Evolutionary conservation across 2,113 vertebrate genomes (phyloP).

Genomic region (Ranitomeya variabilis): DNA sequence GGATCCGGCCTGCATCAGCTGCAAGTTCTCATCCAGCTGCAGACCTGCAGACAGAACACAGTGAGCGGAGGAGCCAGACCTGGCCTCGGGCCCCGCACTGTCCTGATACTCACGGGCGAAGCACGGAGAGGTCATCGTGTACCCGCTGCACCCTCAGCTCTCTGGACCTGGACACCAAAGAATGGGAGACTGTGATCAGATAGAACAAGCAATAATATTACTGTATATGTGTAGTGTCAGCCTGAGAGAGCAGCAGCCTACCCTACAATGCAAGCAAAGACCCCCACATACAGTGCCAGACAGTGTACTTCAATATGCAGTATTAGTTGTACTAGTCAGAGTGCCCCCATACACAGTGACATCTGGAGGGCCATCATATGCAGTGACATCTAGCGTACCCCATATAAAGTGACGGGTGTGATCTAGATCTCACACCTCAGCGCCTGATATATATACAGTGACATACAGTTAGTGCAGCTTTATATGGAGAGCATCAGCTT

Average conservation of each 20-base stretch:
- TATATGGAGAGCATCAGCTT: too few relatives aligned
- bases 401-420: neutral
- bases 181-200: neutral
- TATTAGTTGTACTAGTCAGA: neutral
- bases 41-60: conserved; percentile 70
- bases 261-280: neutral
- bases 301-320: neutral
- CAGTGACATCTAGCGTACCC: neutral
- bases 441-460: too few relatives aligned
- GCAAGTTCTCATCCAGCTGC: conserved; percentile 75
- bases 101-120: conserved; percentile 39
- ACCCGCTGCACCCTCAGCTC: neutral
- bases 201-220: neutral
- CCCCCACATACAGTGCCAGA: neutral
- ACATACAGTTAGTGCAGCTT: too few relatives aligned
- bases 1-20: conserved; percentile 83
- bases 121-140: conserved; percentile 38
- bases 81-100: neutral
- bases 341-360: neutral
- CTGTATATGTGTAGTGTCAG: neutral
- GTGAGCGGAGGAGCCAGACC: neutral
- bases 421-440: too few relatives aligned
- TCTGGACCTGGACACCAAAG: neutral
- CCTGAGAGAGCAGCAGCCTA: neutral
- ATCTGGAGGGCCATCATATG: neutral